Base-by-base conservation (phyloP, 2,888 invertebrate species). In the Tenthredo amoena region DNA sequence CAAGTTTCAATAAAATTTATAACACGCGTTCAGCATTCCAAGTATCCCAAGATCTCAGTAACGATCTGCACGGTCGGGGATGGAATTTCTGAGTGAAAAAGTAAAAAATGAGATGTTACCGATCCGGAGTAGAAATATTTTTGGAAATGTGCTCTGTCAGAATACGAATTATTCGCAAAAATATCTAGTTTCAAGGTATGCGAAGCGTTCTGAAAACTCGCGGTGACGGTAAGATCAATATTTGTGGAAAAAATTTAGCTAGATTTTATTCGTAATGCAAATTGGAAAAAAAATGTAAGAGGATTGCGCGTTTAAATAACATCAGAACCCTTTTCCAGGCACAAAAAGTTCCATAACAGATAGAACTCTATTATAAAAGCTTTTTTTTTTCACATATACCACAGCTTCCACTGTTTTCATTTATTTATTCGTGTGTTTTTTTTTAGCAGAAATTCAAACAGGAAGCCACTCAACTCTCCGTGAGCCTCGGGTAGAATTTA, bases 1-100 rank as follows among this genome's bases (percentile, higher is more conserved):
- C 58, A 81, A 81, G 58, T 81, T 81, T 81, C 62, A 81, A 81
- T 81, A 81, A 81, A 62, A 58, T 62, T 62, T 81, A 40, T 81
- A 81, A 62, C 81, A 62, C 58, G 58, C 62, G 58, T 62, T 62
- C 58, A 81, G 58, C 34, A 62, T 81, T 58, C 62, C 81, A 40
- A 40, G 58, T 81, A 62, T 58, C 62, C 62, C 58, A 34, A 62
- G 37, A 37, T 62, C 50, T 81, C 62, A 40, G 40, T 37, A 58
- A 55, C 55, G 55, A 77, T 55, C 50, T 9, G 9, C n/a, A 55
- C 21, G 26, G 15, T 18, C n/a, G 50, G 50, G 18, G 34, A 77
- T 18, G 18, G 31, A 50, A 50, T 40, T 26, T 31, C n/a, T 12
- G 26, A 55, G 77, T 40, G 50, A 31, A 47, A 15, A 55, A n/a